Conservation (phyloP, 2,797 vertebrate genomes). For the Sardinella longiceps region DNA sequence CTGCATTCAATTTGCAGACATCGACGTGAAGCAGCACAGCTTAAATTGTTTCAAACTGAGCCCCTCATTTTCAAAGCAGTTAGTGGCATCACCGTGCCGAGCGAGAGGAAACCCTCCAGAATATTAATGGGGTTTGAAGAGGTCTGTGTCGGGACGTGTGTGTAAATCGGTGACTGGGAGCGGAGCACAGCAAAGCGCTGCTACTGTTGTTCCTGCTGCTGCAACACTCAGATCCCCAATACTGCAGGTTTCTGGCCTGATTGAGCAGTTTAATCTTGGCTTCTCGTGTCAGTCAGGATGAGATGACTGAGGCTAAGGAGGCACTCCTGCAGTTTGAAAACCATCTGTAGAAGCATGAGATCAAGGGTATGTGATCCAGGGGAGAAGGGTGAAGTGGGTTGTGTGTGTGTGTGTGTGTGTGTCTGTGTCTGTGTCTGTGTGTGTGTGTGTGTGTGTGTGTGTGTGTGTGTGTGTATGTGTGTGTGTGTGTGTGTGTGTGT, state of each 20-base stretch:
- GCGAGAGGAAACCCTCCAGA: background rate
- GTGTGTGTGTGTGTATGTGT: background rate
- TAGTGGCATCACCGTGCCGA: background rate
- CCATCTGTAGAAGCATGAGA: conserved; percentile 31
- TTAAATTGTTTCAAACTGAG: background rate
- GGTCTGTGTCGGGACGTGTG: background rate
- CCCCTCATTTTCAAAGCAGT: background rate
- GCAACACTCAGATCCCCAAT: background rate
- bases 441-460: background rate
- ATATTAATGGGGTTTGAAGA: background rate
- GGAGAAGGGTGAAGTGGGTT: conserved; percentile 11
- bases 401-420: background rate
- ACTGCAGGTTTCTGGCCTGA: background rate
- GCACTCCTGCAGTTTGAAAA: conserved; percentile 34
- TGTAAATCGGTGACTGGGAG: background rate
- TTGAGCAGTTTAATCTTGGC: background rate
- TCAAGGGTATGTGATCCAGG: background rate
- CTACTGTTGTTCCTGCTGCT: background rate
- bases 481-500: background rate
- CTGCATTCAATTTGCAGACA: background rate
- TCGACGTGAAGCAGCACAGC: background rate
- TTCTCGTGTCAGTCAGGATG: conserved; percentile 22
- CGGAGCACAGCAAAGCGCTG: background rate
- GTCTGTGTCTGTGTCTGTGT: too few relatives aligned
- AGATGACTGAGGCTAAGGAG: background rate